phyloP scores from a whole-genome alignment of 2,888 invertebrate genomes.

The Ischnus inquisitorius region DNA sequence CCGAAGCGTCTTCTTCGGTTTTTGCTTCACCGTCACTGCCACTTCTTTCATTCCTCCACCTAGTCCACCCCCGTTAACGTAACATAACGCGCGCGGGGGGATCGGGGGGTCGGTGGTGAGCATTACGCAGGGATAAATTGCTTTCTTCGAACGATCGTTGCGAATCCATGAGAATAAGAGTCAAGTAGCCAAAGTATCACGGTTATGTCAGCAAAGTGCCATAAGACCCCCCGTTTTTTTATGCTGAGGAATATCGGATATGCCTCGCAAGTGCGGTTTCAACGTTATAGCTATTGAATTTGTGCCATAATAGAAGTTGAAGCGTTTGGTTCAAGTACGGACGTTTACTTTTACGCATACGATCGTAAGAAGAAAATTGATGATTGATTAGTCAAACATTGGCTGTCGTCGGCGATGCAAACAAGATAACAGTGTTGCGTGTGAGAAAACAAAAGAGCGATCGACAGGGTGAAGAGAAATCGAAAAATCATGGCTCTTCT shows the following conservation, averaged over 20 bases:
- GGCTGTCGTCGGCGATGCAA: background rate
- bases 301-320: background rate
- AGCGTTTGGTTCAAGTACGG: background rate
- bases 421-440: background rate
- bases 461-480: constrained; percentile 1
- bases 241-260: background rate
- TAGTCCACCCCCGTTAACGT: constrained; percentile 36
- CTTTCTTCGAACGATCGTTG: constrained; percentile 38
- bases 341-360: background rate
- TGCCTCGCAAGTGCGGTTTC: background rate
- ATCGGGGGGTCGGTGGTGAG: background rate
- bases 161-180: constrained; percentile 50
- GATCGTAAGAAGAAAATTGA: background rate
- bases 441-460: background rate
- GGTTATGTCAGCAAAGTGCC: constrained; percentile 51
- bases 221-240: background rate
- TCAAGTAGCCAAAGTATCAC: constrained; percentile 49
- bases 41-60: constrained; percentile 12
- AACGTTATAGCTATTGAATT: background rate
- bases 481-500: constrained; percentile 6
- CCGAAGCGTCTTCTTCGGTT: background rate
- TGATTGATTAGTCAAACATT: background rate
- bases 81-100: constrained; percentile 35
- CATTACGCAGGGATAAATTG: constrained; percentile 61
- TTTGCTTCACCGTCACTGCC: constrained; percentile 11